Conservation (phyloP, 92 coral and sea anemone species). For the Micromussa lordhowensis region DNA sequence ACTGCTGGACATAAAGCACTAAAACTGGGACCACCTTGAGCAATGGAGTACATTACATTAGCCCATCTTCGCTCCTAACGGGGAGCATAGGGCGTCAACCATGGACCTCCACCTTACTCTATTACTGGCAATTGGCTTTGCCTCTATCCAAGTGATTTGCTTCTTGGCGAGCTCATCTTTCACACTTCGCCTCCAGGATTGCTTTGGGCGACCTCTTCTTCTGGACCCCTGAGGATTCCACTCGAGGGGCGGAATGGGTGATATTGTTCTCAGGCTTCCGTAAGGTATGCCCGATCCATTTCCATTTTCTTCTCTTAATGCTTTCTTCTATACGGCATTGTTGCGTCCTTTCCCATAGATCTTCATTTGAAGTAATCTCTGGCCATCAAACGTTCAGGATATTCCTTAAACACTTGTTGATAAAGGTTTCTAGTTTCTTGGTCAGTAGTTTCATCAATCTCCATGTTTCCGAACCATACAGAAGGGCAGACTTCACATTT, state of each 20-base stretch:
- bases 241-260: background rate
- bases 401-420: background rate
- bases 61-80: too few relatives aligned
- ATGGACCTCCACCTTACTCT: too few relatives aligned
- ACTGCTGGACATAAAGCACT: slow-evolving; percentile 55
- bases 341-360: background rate
- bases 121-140: too few relatives aligned
- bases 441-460: too few relatives aligned
- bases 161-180: background rate
- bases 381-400: background rate
- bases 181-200: too few relatives aligned
- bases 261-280: background rate
- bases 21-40: slow-evolving; percentile 61
- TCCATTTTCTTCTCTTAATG: background rate
- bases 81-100: too few relatives aligned
- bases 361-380: background rate
- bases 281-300: background rate
- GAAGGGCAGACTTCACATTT: too few relatives aligned
- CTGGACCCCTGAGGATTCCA: background rate
- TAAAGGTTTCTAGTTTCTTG: background rate
- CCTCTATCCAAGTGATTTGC: too few relatives aligned
- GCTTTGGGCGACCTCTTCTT: background rate
- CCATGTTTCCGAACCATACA: too few relatives aligned
- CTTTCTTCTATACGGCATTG: background rate
- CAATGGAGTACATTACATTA: slow-evolving; percentile 50